Evolutionary conservation across 1,140 invertebrate species (phyloP), one percentile per base, ranked within the genome.

Genomic region (Nylanderia fulva): DNA sequence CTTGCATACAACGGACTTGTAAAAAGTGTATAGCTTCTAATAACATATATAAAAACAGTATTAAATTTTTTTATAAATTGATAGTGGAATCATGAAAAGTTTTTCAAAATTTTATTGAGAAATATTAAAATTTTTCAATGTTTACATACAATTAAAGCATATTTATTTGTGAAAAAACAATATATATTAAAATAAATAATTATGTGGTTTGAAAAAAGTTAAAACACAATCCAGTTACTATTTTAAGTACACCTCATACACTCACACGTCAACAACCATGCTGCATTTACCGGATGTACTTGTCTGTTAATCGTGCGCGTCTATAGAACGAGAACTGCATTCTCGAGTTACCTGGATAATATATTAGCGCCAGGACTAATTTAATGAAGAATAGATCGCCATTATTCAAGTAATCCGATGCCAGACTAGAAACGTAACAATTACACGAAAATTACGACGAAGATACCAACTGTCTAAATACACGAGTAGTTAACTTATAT

Each of bases 341-440:
- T 90, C 83, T 89, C 87, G 60, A 72, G 66, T 88, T 85, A 88
- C 77, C 39, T 61, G 64, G 76, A 71, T 84, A 85, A 90, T 91
- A 91, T 85, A 90, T 89, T 87, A 88, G 63, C 48, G 29, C 48
- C 68, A 39, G 68, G 85, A 88, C 90, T 91, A 91, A 92, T 91
- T 91, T 87, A 90, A 89, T 86, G 85, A 85, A 85, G 72, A 85
- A 71, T 89, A 64, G 86, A 84, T 86, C 63, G 86, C 68, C 85
- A 87, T 90, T 85, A 82, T 83, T 87, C 66, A 84, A 84, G 66
- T 91, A 90, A 92, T 90, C 84, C 84, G 80, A 92, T 86, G 58
- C 71, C 29, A 71, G 85, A 86, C 84, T 18, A 11, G 18, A 29
- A 13, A 24, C 13, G 11, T 11, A 33, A 54, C n/a, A 54, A 18